Base-by-base conservation (phyloP, 2,888 invertebrate genomes). In the Erebia aethiops region DNA sequence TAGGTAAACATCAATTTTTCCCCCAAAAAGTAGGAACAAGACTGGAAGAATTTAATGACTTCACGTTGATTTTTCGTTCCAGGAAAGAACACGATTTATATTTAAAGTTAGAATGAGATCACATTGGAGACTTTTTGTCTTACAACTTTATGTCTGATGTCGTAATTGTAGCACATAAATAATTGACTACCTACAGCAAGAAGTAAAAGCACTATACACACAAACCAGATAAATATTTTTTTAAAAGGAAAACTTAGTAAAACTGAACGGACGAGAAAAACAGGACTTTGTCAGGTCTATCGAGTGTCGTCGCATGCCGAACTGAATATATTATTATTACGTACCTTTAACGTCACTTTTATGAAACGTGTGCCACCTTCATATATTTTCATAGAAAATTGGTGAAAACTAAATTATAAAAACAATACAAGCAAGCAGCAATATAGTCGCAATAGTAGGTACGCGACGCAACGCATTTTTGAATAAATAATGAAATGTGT, bases 31-130 rank as follows among this genome's bases (percentile, higher is more conserved):
- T 67, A 14, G 60, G 67, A 61, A 67, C 26, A 52, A 60, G 61
- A 51, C 51, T 67, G 67, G 67, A 67, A 67, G 61, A 73, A 71
- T 68, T 65, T 65, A 51, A 57, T 71, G 60, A 74, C 49, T 52
- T 62, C 52, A 58, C 52, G 61, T 62, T 35, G 60, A 62, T 61
- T 54, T 71, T 26, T 61, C 66, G 69, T 57, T 64, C 58, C 61
- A 16, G 49, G 41, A 51, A 68, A 58, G 69, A 63, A 54, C 68
- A 73, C 54, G 56, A 57, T 69, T 71, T 75, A 63, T 70, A 70
- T 64, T 2, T 49, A 43, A 5, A 16, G 9, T 14, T 43, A 41
- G 41, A 35, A 5, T 60, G 60, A 16, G 60, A 41, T 43, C 60
- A 60, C 60, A 71, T 66, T 56, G 21, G 14, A 26, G 56, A 57